Conservation (phyloP, 2,113 vertebrate species). For the Atherinomorus stipes region DNA sequence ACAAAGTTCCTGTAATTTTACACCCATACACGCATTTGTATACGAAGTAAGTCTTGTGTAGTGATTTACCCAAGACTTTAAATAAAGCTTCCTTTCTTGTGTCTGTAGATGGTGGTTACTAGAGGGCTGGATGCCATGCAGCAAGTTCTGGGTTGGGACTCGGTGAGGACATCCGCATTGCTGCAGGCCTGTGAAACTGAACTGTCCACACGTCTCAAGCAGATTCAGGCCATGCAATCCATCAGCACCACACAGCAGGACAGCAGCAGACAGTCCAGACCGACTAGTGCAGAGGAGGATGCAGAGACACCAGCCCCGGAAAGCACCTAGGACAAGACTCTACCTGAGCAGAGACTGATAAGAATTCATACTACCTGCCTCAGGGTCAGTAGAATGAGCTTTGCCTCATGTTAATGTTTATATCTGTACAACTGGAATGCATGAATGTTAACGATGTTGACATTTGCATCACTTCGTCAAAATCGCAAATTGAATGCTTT, state of each 20-base stretch:
- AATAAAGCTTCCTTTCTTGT: neutral
- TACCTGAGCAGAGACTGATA: constrained; percentile 71
- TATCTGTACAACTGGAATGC: constrained; percentile 35
- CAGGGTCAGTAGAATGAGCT: constrained; percentile 46
- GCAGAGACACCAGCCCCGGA: constrained; percentile 31
- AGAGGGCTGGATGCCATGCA: constrained; percentile 68
- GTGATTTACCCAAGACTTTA: neutral
- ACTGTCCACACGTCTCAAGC: constrained; percentile 74
- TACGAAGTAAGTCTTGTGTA: neutral
- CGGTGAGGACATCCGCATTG: constrained; percentile 63
- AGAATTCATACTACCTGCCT: constrained; percentile 52
- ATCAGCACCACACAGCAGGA: constrained; percentile 64
- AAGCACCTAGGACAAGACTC: constrained; percentile 38
- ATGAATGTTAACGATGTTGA: constrained; percentile 60
- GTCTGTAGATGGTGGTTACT: constrained; percentile 75
- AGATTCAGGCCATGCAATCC: constrained; percentile 77
- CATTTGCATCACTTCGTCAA: constrained; percentile 32
- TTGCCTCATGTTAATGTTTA: constrained; percentile 18
- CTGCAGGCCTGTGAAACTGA: constrained; percentile 77
- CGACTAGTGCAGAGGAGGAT: constrained; percentile 15
- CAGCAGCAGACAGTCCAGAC: constrained; percentile 20
- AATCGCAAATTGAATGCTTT: constrained; percentile 40
- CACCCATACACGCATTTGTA: neutral
- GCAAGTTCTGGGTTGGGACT: constrained; percentile 75
- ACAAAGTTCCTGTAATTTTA: neutral